Conservation (phyloP, 2,113 vertebrate genomes). For the Aepyceros melampus region DNA sequence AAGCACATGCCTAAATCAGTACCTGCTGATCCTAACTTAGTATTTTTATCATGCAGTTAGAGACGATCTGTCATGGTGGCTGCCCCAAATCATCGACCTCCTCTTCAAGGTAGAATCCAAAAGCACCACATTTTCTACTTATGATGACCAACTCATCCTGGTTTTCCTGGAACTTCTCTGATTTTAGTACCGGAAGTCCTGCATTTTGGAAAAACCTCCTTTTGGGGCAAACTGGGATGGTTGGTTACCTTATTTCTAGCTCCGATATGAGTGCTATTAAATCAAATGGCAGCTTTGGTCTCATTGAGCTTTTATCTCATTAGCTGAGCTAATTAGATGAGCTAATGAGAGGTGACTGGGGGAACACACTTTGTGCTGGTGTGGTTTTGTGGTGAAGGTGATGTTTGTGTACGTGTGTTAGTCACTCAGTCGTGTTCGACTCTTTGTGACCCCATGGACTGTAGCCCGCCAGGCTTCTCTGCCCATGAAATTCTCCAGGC, state of each 20-base stretch:
- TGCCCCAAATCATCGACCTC: background rate
- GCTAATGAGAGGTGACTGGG: background rate
- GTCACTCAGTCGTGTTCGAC: background rate
- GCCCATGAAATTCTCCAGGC: background rate
- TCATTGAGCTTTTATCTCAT: background rate
- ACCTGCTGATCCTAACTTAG: background rate
- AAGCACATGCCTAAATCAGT: background rate
- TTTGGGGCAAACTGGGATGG: background rate
- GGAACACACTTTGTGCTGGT: accelerated
- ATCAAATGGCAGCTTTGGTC: background rate
- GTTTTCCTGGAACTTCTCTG: background rate
- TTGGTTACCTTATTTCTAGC: background rate
- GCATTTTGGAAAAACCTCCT: background rate
- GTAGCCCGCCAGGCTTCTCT: background rate
- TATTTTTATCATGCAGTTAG: background rate
- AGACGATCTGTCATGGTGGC: background rate
- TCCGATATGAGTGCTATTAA: background rate
- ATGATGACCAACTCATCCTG: background rate
- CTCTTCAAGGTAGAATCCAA: background rate
- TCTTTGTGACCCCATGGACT: background rate
- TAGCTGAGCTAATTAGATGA: background rate
- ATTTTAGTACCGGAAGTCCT: background rate
- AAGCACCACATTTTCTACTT: background rate
- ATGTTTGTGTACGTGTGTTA: background rate
- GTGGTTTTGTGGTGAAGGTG: background rate